These are phyloP conservation scores for Euplexia lucipara DNA, from an alignment of 2,888 invertebrate genomes.

Conservation along the genomic window DNA sequence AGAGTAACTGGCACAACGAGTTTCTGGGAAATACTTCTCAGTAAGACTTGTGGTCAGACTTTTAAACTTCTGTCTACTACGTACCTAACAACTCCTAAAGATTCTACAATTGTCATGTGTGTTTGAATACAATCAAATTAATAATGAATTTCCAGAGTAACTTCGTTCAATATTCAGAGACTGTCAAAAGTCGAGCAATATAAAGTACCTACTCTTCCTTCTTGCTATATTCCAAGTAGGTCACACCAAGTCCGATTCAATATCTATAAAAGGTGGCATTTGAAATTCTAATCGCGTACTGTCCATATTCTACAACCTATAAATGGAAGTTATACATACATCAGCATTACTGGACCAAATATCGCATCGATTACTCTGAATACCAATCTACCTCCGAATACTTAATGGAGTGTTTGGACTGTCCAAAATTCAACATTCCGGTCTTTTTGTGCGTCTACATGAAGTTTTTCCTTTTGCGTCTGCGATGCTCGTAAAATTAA, in stretches of 20 bases:
- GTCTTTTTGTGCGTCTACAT: conserved; percentile 15
- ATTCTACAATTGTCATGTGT: no score
- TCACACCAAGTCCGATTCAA: conserved; percentile 38
- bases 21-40: no score
- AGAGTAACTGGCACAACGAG: no score
- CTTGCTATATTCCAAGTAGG: conserved; percentile 32
- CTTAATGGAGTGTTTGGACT: conserved; percentile 26
- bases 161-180: conserved; percentile 15
- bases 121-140: no score
- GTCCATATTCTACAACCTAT: conserved; percentile 37
- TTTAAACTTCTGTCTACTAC: no score
- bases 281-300: conserved; percentile 51
- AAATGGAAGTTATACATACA: conserved; percentile 46
- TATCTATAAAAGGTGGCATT: conserved; percentile 58
- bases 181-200: conserved; percentile 19
- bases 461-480: conserved; percentile 31
- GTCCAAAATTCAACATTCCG: conserved; percentile 31
- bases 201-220: conserved; percentile 43
- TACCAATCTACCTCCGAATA: conserved; percentile 46
- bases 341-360: conserved; percentile 50
- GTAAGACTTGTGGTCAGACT: no score
- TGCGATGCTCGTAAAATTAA: conserved; percentile 17
- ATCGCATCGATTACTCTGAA: conserved; percentile 31
- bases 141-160: conserved; percentile 14
- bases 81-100: no score